Evolutionary conservation across 2,113 vertebrate species (phyloP), one percentile per base, ranked within the genome.

Genomic region (Cyphomyrus plagiostoma): DNA sequence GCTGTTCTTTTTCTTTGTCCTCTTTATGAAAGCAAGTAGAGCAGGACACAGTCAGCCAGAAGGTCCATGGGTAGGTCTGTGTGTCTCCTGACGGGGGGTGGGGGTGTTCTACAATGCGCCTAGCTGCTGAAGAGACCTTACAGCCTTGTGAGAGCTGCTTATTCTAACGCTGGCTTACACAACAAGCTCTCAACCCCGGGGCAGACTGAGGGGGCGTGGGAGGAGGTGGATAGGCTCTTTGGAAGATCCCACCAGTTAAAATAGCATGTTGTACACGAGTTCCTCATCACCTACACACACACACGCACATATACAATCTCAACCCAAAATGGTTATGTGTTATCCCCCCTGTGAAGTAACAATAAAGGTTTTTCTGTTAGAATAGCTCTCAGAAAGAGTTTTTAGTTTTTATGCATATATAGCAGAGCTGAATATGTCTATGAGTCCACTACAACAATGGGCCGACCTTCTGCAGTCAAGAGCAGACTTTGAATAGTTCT

Each of bases 261-360:
- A 88, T 88, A 88, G 56, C 35, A 88, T 35, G 58, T 66, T 88
- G 56, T 62, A 17, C 10, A 26, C 52, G 8, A 56, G 49, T 45
- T 56, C 39, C 52, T 88, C 30, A 35, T 86, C 85, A 86, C 85
- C 85, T 26, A 86, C 85, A 86, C 49, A 86, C 48, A 86, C 48
- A 52, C 49, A 17, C 4, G n/a, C 49, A 50, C 85, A 52, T n/a
- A 49, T 46, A 53, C 45, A 42, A 8, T n/a, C 35, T 42, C 39
- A 9, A 21, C 21, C 13, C 45, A 11, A 21, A 83, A 83, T n/a
- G 8, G 5, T 39, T 62, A 62, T 3, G 56, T n/a, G 56, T 62
- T 62, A n/a, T 23, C 21, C 42, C 9, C 82, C 46, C 8, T 19
- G 3, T 85, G 21, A 85, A 19, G 35, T 39, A 39, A 80, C 35